A percentile compares a stretch with the other conserved stretches of the same genome.
Evolutionary conservation across 2,113 vertebrate genomes (phyloP).

Genomic region (Phalacrocorax carbo): DNA sequence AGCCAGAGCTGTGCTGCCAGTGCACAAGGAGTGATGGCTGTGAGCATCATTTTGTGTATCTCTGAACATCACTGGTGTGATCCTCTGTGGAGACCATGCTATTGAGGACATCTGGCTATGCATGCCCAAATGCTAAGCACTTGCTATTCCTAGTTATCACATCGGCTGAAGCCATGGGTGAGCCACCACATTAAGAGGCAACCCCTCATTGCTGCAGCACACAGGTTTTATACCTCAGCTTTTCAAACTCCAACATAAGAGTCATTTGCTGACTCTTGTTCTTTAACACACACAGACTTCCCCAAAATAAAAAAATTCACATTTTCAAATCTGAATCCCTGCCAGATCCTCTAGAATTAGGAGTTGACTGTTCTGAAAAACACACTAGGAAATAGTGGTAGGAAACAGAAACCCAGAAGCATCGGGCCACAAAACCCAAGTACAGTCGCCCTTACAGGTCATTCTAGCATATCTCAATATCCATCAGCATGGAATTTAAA

Average conservation of each 20-base stretch:
- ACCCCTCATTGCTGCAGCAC: neutral
- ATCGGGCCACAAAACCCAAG: neutral
- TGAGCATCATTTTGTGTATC: too few species aligned
- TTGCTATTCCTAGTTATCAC: neutral
- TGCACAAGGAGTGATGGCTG: neutral
- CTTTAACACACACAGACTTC: neutral
- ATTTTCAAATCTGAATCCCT: neutral
- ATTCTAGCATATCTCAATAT: neutral
- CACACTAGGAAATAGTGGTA: neutral
- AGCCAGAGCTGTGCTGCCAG: neutral
- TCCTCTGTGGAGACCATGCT: neutral
- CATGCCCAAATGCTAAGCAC: neutral
- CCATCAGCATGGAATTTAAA: neutral
- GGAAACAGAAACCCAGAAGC: neutral
- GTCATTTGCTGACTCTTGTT: neutral
- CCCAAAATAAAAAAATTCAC: neutral
- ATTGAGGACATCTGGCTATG: neutral
- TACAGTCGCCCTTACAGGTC: neutral
- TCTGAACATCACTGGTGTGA: neutral
- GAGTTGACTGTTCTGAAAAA: neutral
- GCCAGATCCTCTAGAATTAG: neutral
- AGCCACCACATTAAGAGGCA: neutral
- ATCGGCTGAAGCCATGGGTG: accelerated
- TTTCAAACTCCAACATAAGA: neutral
- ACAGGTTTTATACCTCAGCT: neutral